Base-by-base conservation (phyloP, 2,888 invertebrate genomes). In the Papilio protenor region DNA sequence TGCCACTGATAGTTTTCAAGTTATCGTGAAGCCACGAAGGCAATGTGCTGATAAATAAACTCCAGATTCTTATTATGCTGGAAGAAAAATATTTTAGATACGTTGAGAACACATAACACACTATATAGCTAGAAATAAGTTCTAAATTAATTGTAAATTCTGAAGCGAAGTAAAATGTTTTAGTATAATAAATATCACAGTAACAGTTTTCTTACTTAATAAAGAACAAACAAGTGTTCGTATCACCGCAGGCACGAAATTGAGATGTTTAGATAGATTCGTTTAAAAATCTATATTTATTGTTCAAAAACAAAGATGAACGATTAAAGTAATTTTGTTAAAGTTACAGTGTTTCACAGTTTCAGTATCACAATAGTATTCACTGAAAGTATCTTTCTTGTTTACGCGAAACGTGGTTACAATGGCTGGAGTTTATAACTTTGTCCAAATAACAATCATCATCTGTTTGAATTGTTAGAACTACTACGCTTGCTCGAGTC, bases 1-100 rank as follows among this genome's bases (percentile, higher is more conserved):
- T 88, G 89, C 87, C 88, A 85, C 86, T 89, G 90, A 92, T 93
- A 93, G 90, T 92, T 93, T 90, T 88, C 90, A 89, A 91, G 89
- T 91, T 94, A 94, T 94, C 91, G 90, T 91, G 88, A 90, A 91
- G 88, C 85, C 85, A 89, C 88, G 87, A 87, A 87, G 86, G 80
- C 82, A 84, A 84, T 81, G 81, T 81, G 79, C 77, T 74, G 72
- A 52, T 73, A 82, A 82, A 80, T 79, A 80, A 73, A 73, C 10
- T 77, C 75, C 79, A 81, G 81, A 82, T 83, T 81, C 81, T 81
- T 82, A 82, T 81, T 80, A 79, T 72, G 74, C 70, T 72, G 59
- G 69, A 40, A 64, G 69, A 57, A 76, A 70, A 75, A 16, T 74
- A 70, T 77, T 49, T 69, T 57, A 47, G 18, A 33, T 40, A 40